These are phyloP conservation scores for Momotus momota DNA, from an alignment of 2,797 vertebrate genomes.

Conservation along the genomic window DNA sequence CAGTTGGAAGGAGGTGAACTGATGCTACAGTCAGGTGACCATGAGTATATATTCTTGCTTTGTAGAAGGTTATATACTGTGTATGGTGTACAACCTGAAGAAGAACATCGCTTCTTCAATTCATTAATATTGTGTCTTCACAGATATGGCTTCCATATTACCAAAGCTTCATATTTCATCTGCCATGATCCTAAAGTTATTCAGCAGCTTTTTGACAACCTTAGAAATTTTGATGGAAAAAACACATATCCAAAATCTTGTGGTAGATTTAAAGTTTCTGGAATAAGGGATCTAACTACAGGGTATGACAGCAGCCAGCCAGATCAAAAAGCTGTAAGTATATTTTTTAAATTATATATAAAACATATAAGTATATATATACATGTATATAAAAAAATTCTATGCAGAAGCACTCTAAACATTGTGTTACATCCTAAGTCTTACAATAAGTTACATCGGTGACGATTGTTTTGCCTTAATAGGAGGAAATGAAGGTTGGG, in stretches of 20 bases:
- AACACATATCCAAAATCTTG: constrained; percentile 89
- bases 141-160: constrained; percentile 96
- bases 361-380: neutral
- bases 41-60: neutral
- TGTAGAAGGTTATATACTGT: neutral
- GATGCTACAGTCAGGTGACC: neutral
- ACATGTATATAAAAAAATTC: neutral
- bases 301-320: constrained; percentile 92
- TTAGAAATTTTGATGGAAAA: constrained; percentile 87
- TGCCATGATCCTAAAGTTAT: constrained; percentile 92
- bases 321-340: constrained; percentile 88
- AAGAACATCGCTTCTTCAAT: neutral
- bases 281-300: constrained; percentile 92
- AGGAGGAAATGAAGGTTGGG: neutral
- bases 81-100: neutral
- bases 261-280: constrained; percentile 86
- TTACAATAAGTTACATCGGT: neutral
- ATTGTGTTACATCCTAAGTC: neutral
- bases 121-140: neutral
- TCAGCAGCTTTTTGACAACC: constrained; percentile 87
- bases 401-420: neutral
- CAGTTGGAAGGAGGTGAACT: neutral
- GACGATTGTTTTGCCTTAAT: neutral
- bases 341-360: neutral
- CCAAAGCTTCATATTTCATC: constrained; percentile 96